Conservation (phyloP, 2,113 vertebrate genomes). For the Silurus glanis region DNA sequence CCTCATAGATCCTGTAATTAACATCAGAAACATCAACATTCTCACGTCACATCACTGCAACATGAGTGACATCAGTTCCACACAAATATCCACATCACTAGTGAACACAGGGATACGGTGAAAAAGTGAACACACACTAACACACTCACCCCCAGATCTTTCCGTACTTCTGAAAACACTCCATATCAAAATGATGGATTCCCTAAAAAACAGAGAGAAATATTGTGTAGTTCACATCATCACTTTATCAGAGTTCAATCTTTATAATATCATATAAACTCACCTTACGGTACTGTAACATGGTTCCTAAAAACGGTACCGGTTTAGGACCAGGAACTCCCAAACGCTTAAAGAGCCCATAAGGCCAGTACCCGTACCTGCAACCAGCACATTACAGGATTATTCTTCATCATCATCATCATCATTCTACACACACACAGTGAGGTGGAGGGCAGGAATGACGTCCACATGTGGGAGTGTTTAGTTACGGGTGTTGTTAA, state of each 20-base stretch:
- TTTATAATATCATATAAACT: slow-evolving; percentile 45
- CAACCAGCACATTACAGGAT: neutral
- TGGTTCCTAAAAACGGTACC: slow-evolving; percentile 71
- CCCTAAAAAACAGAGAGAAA: slow-evolving; percentile 58
- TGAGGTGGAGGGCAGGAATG: no score
- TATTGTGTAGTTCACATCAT: neutral
- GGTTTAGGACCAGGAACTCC: slow-evolving; percentile 72
- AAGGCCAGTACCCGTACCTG: slow-evolving; percentile 72
- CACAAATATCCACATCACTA: no score
- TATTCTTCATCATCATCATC: no score
- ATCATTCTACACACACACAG: no score
- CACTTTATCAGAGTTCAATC: no score
- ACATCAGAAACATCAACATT: neutral
- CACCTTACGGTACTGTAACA: slow-evolving; percentile 65
- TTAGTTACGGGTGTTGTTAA: no score
- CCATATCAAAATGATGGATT: slow-evolving; percentile 60
- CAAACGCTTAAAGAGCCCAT: slow-evolving; percentile 69
- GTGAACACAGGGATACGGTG: no score
- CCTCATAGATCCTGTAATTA: slow-evolving; percentile 57
- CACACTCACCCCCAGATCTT: slow-evolving; percentile 72
- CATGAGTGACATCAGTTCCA: neutral
- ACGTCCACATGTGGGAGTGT: no score
- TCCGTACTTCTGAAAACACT: slow-evolving; percentile 72
- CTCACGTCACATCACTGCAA: slow-evolving; percentile 1
- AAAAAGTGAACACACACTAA: neutral